These are phyloP conservation scores for Pseudomyrmex dendroicus DNA, from an alignment of 1,140 invertebrate genomes.

Conservation along the genomic window DNA sequence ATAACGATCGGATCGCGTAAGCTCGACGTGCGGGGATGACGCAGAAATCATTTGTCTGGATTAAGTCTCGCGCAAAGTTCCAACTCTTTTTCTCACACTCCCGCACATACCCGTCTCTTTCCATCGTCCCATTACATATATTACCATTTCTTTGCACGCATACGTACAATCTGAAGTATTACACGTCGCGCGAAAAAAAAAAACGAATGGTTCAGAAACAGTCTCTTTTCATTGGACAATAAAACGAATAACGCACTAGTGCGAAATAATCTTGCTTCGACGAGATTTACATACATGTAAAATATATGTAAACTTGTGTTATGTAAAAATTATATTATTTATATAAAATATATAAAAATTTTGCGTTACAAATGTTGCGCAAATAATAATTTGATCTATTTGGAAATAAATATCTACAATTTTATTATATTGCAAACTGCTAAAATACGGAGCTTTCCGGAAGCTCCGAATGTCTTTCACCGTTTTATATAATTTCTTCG, in stretches of 20 bases:
- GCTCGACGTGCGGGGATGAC: conserved; percentile 39
- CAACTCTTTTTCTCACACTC: conserved; percentile 29
- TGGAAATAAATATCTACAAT: no score
- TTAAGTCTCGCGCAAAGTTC: conserved; percentile 62
- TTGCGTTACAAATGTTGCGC: no score
- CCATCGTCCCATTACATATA: conserved; percentile 32
- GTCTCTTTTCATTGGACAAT: background rate
- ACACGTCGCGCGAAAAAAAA: background rate
- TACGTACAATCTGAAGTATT: background rate
- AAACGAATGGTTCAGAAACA: background rate
- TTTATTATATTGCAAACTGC: no score
- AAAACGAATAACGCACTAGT: background rate
- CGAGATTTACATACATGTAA: no score
- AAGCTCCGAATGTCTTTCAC: no score
- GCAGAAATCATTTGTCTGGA: conserved; percentile 75
- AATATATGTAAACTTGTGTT: no score
- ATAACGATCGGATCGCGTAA: conserved; percentile 47
- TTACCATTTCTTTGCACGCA: conserved; percentile 50
- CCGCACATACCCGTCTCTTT: conserved; percentile 2
- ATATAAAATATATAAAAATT: no score
- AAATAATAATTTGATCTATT: no score
- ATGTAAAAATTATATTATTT: no score
- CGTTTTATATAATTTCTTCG: no score
- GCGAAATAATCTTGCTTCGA: no score
- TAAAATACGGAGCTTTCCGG: no score